Base-by-base conservation (phyloP, 2,797 vertebrate genomes). In the Mycteria americana region DNA sequence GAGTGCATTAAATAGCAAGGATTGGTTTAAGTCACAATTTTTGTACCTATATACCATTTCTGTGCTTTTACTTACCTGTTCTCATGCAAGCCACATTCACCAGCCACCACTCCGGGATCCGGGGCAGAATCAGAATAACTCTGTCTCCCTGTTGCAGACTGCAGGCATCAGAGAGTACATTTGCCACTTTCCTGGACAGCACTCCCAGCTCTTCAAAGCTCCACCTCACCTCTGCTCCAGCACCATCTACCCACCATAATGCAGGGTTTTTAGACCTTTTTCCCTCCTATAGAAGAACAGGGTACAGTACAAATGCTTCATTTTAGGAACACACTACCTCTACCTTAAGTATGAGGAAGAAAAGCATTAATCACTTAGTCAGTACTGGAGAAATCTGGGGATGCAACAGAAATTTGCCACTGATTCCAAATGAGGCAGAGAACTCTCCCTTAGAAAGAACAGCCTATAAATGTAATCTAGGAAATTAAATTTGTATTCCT, bases 21-120 rank as follows among this genome's bases (percentile, higher is more conserved):
- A 79, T 16, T 48, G 54, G 33, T 72, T 84, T 68, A 43, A 88
- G 37, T 70, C n/a, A 76, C 31, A 31, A 28, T 35, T 63, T 56
- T 68, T 67, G 3, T 56, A 74, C 16, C 60, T 19, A 11, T 53
- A 19, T 19, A 50, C 4, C 11, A 21, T 28, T 50, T 57, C 37
- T 43, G 4, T 19, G 25, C 33, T 69, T 90, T 67, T 68, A 96
- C 97, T 65, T 46, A 99, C 98, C 98, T 96, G 98, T 98, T 96
- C 98, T 97, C 54, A 99, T 87, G 93, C 98, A 99, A 41, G 98
- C 98, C 53, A 99, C 89, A 48, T 98, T 99, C 63, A 98, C 93
- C 88, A 99, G 98, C 98, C 98, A 99, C 98, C 98, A 99, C 92
- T 98, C 98, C 0, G 98, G 98, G 39, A 98, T 79, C 50, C 97